Base-by-base conservation (phyloP, 2,113 vertebrate genomes). In the Grammomys dolichurus region DNA sequence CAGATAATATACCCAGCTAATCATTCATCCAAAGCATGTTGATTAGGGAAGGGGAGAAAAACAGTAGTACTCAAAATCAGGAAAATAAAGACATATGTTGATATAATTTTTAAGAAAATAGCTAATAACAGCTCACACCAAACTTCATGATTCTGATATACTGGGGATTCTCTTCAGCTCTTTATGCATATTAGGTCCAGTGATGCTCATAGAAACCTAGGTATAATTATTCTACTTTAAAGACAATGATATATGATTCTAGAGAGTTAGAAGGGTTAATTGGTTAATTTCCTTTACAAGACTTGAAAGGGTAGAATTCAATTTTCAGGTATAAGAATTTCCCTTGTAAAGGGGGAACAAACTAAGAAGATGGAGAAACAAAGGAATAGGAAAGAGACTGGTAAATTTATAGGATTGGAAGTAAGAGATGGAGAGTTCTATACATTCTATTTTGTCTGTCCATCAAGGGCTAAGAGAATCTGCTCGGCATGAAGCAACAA, bases 231-330 rank as follows among this genome's bases (percentile, higher is more conserved):
- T 80, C 51, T 93, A 91, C 80, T 94, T 87, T 91, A 54, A 12
- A 94, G 43, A 70, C 69, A 90, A 95, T 33, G 24, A 85, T 75
- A n/a, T n/a, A 56, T 86, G 75, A 95, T n/a, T 36, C 54, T 84
- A 33, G n/a, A 36, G 70, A 91, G 46, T 94, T 87, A 24, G 33
- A 81, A 76, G 69, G 13, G 51, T 77, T 93, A 24, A 63, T 43
- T 43, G 48, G 6, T 58, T 87, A 85, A 58, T 14, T 87, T 89
- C 54, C 28, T 11, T 67, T 91, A 80, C 51, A 69, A 75, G 2
- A 24, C 69, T 7, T 58, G 54, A 84, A 90, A 95, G 4, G 11
- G 22, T 77, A 12, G 13, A 26, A 89, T 31, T 31, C 54, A 75
- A 80, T 92, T n/a, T 48, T 19, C 33, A 60, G 9, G 7, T n/a